Base-by-base conservation (phyloP, 2,888 invertebrate species). In the Scaptomyza polygonia region DNA sequence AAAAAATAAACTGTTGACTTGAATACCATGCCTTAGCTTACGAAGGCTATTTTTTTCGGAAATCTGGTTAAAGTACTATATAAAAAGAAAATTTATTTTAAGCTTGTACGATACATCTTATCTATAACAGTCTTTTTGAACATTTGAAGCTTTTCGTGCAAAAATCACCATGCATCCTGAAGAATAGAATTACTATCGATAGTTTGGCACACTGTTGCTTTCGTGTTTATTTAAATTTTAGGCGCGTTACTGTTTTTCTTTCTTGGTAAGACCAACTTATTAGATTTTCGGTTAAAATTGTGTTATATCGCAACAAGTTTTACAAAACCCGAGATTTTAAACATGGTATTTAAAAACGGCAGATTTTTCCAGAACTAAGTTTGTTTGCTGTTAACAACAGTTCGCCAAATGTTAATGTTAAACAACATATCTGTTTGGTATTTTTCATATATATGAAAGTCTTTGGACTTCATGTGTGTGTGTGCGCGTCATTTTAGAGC, bases 401-500 rank as follows among this genome's bases (percentile, higher is more conserved):
- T 61, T 34, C 18, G 21, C 39, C 9, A 40, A 69, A 30, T 66
- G 43, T 48, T 49, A 45, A 47, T 53, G 62, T 69, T 61, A 68
- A 55, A 11, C 56, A 56, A 70, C 70, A 70, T 55, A 52, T 67
- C 58, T 70, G 70, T 61, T 69, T 69, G 63, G 68, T 70, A 69
- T 69, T 69, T 68, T 69, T 69, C 64, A 70, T 69, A 69, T 70
- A 69, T 69, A 69, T 47, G 63, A 64, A 69, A 64, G 64, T 53
- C 64, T 57, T 71, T 27, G 71, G 54, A 71, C 51, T 57, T 65
- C 34, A 53, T 36, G 51, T 71, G 54, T 74, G 68, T 68, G 65
- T 59, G 72, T 67, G 62, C 72, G 79, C 83, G 77, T 76, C 79
- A 77, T 67, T 75, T 72, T 72, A 79, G 80, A 72, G 77, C 72